These are phyloP conservation scores for Ranitomeya imitator DNA, from an alignment of 2,113 vertebrate species.

Conservation along the genomic window DNA sequence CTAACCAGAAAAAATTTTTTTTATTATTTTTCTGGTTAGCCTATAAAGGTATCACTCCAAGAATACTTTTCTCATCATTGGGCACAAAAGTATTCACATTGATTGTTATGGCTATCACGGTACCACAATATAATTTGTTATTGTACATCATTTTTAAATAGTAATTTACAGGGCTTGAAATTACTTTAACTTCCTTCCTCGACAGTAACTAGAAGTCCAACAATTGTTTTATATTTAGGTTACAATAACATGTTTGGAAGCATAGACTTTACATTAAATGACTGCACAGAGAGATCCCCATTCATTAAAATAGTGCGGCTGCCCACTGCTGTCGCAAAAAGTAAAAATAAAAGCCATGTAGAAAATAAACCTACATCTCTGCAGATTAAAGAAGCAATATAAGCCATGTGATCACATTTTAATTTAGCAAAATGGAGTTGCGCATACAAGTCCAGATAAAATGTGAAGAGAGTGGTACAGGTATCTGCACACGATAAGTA, in stretches of 20 bases:
- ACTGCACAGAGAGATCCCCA: constrained; percentile 11
- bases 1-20: no score
- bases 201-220: constrained; percentile 28
- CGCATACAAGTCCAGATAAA: no score
- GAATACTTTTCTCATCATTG: no score
- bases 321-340: constrained; percentile 34
- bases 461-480: no score
- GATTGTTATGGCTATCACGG: no score
- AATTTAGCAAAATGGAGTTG: no score
- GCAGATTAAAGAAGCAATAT: background rate
- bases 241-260: constrained; percentile 48
- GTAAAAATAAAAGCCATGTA: constrained; percentile 23
- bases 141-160: background rate
- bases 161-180: constrained; percentile 6
- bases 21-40: no score
- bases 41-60: no score
- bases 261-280: constrained; percentile 45
- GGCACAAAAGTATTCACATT: no score
- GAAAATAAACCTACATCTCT: background rate
- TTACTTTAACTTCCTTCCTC: background rate
- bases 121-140: no score
- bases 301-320: constrained; percentile 54
- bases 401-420: background rate
- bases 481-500: no score
- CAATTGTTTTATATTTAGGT: constrained; percentile 49